Evolutionary conservation across 2,888 invertebrate species (phyloP), one percentile per base, ranked within the genome.

Genomic region (Suillia variegata): DNA sequence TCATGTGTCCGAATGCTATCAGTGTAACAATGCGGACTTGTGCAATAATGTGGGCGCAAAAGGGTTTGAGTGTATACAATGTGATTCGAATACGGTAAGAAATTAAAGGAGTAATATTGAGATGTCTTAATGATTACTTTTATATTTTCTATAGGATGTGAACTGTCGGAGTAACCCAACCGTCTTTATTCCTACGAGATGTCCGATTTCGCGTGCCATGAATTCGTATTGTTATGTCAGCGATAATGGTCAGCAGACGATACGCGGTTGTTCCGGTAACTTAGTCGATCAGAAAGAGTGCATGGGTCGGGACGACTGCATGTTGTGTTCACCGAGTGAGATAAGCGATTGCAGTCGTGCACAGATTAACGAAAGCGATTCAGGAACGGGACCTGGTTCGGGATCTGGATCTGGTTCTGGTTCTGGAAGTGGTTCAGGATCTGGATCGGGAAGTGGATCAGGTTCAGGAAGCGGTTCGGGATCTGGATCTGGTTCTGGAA

Each of bases 221-320:
- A 74, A 73, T 61, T 58, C 67, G 5, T 75, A 70, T 56, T 75
- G 75, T 45, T 71, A 65, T 55, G 63, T 65, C 0, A 64, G 58
- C 5, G 31, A 63, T 1, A 61, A 64, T 21, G 67, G 58, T 4
- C 48, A 58, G 10, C 56, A 58, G 2, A 63, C 62, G 1, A 56
- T 63, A 33, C 70, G 74, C 6, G 73, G 72, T 2, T 76, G 76
- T 54, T 62, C 69, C 2, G 61, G 62, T 10, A 62, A 61, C 15
- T 62, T 67, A 10, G 52, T 59, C 2, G 63, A 68, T 15, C 72
- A 74, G 59, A 65, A 51, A 20, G 20, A 58, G 2, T 74, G 74
- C 21, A 53, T 69, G 17, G 21, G 22, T 1, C 61, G 61, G 2
- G 53, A 20, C 2, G 61, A 63, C 13, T 74, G 74, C 48, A 24